Evolutionary conservation across 1,140 invertebrate genomes (phyloP), one percentile per base, ranked within the genome.

Genomic region (Diprion similis): DNA sequence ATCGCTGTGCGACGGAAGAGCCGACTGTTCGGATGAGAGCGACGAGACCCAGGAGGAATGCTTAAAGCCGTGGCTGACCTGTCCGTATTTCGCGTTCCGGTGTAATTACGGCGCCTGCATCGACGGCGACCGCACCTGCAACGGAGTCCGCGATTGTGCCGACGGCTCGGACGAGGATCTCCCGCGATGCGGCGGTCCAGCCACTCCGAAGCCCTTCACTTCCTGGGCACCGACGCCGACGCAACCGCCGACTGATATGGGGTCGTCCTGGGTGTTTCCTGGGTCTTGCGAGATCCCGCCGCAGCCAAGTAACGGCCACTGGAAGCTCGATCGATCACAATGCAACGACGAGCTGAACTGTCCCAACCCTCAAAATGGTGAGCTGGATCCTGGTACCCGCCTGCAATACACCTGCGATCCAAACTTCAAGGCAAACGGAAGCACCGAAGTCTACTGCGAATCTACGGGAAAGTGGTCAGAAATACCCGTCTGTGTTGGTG

Each of bases 81-180:
- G 91, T 78, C 87, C 87, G 0, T 68, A 73, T 0, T 87, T 84
- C 70, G 78, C 87, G 4, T 92, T 91, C 80, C 89, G 88, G 11
- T 93, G 92, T 75, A 81, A 85, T 13, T 92, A 91, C 70, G 92
- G 92, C 11, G 89, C 88, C 11, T 93, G 92, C 75, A 88, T 93
- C 8, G 82, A 88, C 18, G 86, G 87, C 8, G 84, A 90, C 68
- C 76, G 81, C 0, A 83, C 81, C 18, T 93, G 92, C 77, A 89
- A 95, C 82, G 89, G 89, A 0, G 78, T 84, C 2, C 81, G 81
- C 47, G 90, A 95, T 71, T 95, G 94, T 80, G 73, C 85, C 0
- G 92, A 94, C 78, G 76, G 74, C 76, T 13, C 68, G 81, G 4
- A 17, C 78, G 0, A 71, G 59, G 64, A 83, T 78, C 71, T 73